Evolutionary conservation across 2,888 invertebrate genomes (phyloP), one percentile per base, ranked within the genome.

Genomic region (Chelonus formosanus): DNA sequence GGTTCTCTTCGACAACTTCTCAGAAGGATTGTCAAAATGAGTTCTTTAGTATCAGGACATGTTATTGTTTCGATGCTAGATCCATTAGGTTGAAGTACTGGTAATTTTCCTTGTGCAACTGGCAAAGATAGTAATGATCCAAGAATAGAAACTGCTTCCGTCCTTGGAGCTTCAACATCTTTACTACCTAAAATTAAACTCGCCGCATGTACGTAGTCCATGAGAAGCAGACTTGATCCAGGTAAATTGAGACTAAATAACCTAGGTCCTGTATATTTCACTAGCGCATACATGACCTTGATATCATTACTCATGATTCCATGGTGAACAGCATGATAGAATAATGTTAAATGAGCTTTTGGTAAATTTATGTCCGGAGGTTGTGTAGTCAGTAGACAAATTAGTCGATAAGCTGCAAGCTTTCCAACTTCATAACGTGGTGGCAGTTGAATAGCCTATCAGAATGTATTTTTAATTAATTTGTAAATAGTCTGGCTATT

Each of bases 161-260:
- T 92, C 67, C 97, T 88, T 0, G 97, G 97, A 68, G 92, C 91
- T 90, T 89, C 88, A 67, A 92, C 88, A 80, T 96, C 96, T 8
- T 90, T 88, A 10, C 92, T 92, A 75, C 93, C 93, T 67, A 97
- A 87, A 70, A 97, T 90, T 31, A 93, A 90, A 67, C 95, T 94
- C 72, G 95, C 94, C 5, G 96, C 96, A 78, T 94, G 93, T 44
- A 97, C 92, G 76, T 97, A 92, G 86, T 97, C 97, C 63, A 96
- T 85, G 58, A 96, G 86, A 2, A 98, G 86, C 63, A 97, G 86
- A 1, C 96, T 93, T 76, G 94, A 93, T 0, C 97, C 97, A 48
- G 96, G 95, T 53, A 97, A 86, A 71, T 95, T 91, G 43, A 95
- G 86, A 50, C 96, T 95, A 71, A 97, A 89, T 83, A 96, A 92